Evolutionary conservation across 1,140 invertebrate species (phyloP).

Genomic region (Capitella teleta): DNA sequence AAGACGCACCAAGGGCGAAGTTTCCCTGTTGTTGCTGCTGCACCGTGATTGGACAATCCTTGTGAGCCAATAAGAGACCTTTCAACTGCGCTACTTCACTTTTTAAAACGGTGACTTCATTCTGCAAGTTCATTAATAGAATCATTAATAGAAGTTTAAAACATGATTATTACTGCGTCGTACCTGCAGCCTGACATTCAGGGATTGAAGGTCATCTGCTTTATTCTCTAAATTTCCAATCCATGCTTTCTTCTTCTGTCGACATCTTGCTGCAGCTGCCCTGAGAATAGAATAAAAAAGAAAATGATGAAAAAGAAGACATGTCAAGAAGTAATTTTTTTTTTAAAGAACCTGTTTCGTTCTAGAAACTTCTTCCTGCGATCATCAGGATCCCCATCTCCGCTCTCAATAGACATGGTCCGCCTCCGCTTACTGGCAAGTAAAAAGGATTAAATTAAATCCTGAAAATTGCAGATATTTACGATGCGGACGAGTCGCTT

Average conservation of each 20-base stretch:
- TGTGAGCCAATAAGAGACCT: slow-evolving; percentile 52
- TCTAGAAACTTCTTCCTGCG: slow-evolving; percentile 49
- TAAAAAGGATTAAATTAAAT: too few relatives aligned
- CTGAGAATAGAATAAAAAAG: slow-evolving; percentile 24
- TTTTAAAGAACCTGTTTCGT: slow-evolving; percentile 48
- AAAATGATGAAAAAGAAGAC: slow-evolving; percentile 9
- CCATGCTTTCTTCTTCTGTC: slow-evolving; percentile 61
- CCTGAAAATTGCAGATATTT: too few relatives aligned
- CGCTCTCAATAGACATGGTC: too few relatives aligned
- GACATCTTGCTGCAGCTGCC: slow-evolving; percentile 60
- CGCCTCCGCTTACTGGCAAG: too few relatives aligned
- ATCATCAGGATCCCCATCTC: slow-evolving; percentile 35
- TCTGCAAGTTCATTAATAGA: slow-evolving; percentile 20
- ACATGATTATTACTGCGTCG: neutral
- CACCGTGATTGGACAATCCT: slow-evolving; percentile 54
- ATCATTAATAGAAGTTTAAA: neutral
- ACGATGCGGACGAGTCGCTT: too few relatives aligned
- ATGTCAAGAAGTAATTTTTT: neutral
- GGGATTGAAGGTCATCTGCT: slow-evolving; percentile 38
- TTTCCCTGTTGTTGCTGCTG: slow-evolving; percentile 25
- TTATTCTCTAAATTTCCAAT: slow-evolving; percentile 51
- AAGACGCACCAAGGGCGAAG: too few relatives aligned
- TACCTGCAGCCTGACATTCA: slow-evolving; percentile 44
- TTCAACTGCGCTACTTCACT: slow-evolving; percentile 54
- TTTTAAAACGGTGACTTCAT: slow-evolving; percentile 50